Evolutionary conservation across 2,797 vertebrate species (phyloP).

Genomic region (Odontamblyopus lacepedii): DNA sequence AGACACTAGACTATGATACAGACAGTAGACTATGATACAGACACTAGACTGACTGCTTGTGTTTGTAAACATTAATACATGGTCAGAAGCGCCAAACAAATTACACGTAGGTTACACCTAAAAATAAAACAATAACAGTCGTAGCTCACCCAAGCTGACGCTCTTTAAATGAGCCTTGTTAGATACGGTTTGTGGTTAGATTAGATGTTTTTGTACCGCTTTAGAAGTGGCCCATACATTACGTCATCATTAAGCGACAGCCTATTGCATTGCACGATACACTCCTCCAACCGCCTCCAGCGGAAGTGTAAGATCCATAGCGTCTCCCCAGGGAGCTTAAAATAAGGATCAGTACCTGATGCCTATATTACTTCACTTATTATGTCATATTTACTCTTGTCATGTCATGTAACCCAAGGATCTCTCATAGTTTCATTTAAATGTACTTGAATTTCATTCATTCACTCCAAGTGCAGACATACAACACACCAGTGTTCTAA

Average conservation of each 20-base stretch:
- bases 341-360: too few relatives aligned
- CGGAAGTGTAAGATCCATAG: too few relatives aligned
- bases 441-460: background rate
- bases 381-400: background rate
- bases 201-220: too few relatives aligned
- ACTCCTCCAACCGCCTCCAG: too few relatives aligned
- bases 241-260: slow-evolving; percentile 1
- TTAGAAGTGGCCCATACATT: background rate
- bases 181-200: too few relatives aligned
- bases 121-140: background rate
- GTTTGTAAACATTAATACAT: background rate
- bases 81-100: background rate
- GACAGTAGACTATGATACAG: background rate
- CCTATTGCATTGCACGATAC: too few relatives aligned
- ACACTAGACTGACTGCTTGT: background rate
- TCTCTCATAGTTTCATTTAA: too few relatives aligned
- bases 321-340: too few relatives aligned
- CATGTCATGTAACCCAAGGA: background rate
- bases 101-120: background rate
- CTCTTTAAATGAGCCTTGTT: background rate
- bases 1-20: too few relatives aligned
- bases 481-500: background rate
- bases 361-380: too few relatives aligned
- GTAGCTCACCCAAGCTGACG: background rate
- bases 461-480: background rate